Evolutionary conservation across 1,140 invertebrate species (phyloP).

Genomic region (Drosophila arizonae): DNA sequence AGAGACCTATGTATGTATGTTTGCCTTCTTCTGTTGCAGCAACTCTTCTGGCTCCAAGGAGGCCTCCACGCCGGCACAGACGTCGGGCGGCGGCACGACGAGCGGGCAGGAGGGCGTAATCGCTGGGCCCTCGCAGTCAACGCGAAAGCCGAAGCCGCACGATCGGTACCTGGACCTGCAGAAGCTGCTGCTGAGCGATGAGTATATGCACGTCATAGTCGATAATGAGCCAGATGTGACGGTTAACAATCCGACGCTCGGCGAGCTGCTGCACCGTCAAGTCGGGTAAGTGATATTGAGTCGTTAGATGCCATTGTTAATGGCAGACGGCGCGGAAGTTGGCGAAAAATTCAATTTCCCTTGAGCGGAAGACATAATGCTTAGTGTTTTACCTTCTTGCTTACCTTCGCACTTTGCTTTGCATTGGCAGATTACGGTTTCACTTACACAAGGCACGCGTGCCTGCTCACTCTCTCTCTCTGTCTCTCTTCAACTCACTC

Average conservation of each 20-base stretch:
- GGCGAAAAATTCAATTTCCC: conserved; percentile 76
- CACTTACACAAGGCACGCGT: conserved; percentile 51
- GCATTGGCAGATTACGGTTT: conserved; percentile 31
- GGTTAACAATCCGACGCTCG: conserved; percentile 86
- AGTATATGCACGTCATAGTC: conserved; percentile 76
- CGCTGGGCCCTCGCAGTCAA: conserved; percentile 40
- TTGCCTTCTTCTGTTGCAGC: conserved; percentile 44
- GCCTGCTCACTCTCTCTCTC: no score
- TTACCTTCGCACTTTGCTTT: conserved; percentile 19
- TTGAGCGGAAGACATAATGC: conserved; percentile 71
- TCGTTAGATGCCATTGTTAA: conserved; percentile 39
- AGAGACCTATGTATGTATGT: conserved; percentile 58
- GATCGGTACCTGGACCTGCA: conserved; percentile 86
- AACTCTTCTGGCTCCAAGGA: conserved; percentile 82
- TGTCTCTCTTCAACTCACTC: no score
- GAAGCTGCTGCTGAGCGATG: conserved; percentile 64
- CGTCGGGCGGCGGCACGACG: conserved; percentile 59
- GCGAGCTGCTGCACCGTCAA: conserved; percentile 85
- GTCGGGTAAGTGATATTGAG: conserved; percentile 84
- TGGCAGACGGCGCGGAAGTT: conserved; percentile 23
- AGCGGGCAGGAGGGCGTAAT: conserved; percentile 53
- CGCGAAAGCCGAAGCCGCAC: conserved; percentile 75
- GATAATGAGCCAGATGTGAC: conserved; percentile 83
- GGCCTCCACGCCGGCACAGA: conserved; percentile 73
- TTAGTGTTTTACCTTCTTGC: conserved; percentile 57